A percentile compares a stretch with the other conserved stretches of the same genome.
Evolutionary conservation across 1,140 invertebrate genomes (phyloP).

Genomic region (Achroia grisella): DNA sequence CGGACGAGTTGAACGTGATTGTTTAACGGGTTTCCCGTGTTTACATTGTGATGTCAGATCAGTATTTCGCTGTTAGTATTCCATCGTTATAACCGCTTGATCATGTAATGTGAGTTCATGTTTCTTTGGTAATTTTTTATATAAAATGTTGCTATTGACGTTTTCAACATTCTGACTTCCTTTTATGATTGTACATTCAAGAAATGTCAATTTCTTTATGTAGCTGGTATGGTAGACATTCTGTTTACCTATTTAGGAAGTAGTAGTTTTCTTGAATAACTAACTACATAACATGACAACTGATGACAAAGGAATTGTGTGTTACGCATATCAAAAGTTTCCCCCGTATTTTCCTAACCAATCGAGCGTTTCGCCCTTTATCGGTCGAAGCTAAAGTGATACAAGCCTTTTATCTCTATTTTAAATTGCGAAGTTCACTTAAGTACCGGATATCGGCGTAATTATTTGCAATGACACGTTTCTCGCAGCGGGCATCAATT

Average conservation of each 20-base stretch:
- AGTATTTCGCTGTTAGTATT: slow-evolving; percentile 12
- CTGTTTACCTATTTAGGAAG: too few relatives aligned
- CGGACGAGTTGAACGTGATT: slow-evolving; percentile 21
- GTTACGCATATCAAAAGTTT: not conserved
- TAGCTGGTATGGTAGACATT: too few relatives aligned
- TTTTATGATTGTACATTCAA: too few relatives aligned
- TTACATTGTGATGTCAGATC: slow-evolving; percentile 20
- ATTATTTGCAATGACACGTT: slow-evolving; percentile 34
- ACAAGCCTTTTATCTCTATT: too few relatives aligned
- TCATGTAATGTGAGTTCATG: not conserved
- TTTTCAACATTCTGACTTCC: too few relatives aligned
- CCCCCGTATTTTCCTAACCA: slow-evolving; percentile 4
- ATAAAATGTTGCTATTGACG: too few relatives aligned
- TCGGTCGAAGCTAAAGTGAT: slow-evolving; percentile 22
- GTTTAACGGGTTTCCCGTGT: slow-evolving; percentile 33
- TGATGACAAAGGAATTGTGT: too few relatives aligned
- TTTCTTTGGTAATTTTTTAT: too few relatives aligned
- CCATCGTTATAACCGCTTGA: not conserved
- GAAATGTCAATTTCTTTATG: too few relatives aligned
- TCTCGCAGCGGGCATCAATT: slow-evolving; percentile 7
- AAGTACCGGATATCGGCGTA: slow-evolving; percentile 41
- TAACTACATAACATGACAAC: too few relatives aligned
- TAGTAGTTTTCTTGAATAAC: too few relatives aligned
- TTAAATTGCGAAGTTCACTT: too few relatives aligned
- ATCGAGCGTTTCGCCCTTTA: slow-evolving; percentile 30